Base-by-base conservation (phyloP, 2,888 invertebrate genomes). In the Drosophila fulvimacula region DNA sequence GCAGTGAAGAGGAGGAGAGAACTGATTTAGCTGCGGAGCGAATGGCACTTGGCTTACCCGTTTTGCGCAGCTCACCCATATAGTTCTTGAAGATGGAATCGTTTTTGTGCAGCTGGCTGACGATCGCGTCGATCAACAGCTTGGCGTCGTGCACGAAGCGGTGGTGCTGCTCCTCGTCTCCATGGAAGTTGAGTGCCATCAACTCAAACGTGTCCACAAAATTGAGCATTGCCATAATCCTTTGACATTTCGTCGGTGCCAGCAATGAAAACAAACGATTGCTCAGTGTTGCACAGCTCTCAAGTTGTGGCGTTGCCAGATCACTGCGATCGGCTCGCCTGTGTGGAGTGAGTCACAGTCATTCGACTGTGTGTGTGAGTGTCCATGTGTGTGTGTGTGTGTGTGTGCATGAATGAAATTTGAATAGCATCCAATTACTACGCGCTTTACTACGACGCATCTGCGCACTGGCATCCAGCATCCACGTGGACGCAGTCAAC, bases 351-450 rank as follows among this genome's bases (percentile, higher is more conserved):
- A 15, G 9, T 13, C 24, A 17, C 6, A 30, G 27, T 46, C 10
- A 27, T 7, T 2, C 6, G 2, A 30, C 9, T 21, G 3, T 15
- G 13, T 27, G 27, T 27, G 27, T n/a, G 44, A 2, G n/a, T 5
- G 44, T 10, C 10, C 6, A 10, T 17, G 11, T 30, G 27, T 17
- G 55, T 51, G 51, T 34, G 19, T 15, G 34, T n/a, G 36, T n/a
- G n/a, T n/a, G n/a, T n/a, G n/a, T n/a, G 11, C 24, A 77, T 76
- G 76, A 77, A 77, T 77, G 78, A 69, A 77, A 48, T 27, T 34
- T 51, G 44, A 80, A 84, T 76, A 62, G 73, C 49, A 84, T 83
- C 82, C 84, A 87, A 81, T 71, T 84, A 83, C 84, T 83, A 83
- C 71, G 75, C 48, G 21, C 57, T 83, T 83, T 81, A 86, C 82